Evolutionary conservation across 2,888 invertebrate species (phyloP).

Genomic region (Drosophila koepferae): DNA sequence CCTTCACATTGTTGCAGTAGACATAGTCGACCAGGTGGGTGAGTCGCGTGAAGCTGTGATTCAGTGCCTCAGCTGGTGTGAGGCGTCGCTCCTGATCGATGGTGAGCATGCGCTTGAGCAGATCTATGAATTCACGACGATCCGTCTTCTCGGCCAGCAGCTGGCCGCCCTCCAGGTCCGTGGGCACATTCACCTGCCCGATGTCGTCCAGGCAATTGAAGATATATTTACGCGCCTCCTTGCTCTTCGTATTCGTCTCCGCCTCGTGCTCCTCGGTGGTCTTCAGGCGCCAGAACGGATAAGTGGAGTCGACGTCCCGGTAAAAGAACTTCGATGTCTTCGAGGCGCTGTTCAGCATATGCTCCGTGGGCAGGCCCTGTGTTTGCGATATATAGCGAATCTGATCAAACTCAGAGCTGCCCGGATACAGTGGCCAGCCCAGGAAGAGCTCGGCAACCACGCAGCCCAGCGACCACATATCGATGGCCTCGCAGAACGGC

Average conservation of each 20-base stretch:
- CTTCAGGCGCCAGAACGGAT: conserved; percentile 94
- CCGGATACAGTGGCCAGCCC: conserved; percentile 99
- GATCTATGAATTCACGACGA: conserved; percentile 98
- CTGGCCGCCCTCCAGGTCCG: conserved; percentile 98
- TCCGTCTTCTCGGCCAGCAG: conserved; percentile 98
- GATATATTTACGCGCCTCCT: conserved; percentile 99
- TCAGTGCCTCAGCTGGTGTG: conserved; percentile 97
- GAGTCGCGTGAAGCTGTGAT: conserved; percentile 97
- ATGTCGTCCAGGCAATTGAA: conserved; percentile 99
- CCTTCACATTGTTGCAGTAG: conserved; percentile 98
- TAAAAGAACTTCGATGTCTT: conserved; percentile 99
- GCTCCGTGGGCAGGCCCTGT: conserved; percentile 98
- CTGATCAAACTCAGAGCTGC: conserved; percentile 99
- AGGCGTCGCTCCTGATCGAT: conserved; percentile 99
- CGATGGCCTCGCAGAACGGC: conserved; percentile 99
- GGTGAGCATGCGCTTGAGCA: conserved; percentile 98
- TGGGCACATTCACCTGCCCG: conserved; percentile 97
- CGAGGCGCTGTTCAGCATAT: conserved; percentile 98
- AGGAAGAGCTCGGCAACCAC: conserved; percentile 99
- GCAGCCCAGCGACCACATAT: conserved; percentile 99
- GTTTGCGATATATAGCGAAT: conserved; percentile 97
- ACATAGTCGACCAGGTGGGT: conserved; percentile 98
- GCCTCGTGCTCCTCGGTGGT: conserved; percentile 99
- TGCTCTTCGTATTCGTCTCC: conserved; percentile 98
- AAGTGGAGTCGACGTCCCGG: conserved; percentile 96